phyloP scores from a whole-genome alignment of 2,113 vertebrate genomes.

The Anser cygnoides region DNA sequence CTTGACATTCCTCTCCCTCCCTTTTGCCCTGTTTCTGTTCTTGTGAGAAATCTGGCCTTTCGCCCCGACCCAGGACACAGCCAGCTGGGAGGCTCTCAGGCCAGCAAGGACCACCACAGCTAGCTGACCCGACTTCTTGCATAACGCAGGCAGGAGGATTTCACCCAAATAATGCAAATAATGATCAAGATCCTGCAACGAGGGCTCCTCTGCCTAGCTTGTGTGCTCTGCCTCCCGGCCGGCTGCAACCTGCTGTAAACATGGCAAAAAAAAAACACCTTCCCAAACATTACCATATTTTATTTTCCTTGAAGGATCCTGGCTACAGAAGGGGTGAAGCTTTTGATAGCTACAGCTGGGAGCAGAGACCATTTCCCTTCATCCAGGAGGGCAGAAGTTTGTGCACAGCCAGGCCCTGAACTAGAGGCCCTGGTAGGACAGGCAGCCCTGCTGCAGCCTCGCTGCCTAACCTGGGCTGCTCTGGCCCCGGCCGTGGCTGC shows the following conservation, averaged over 20 bases:
- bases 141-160: background rate
- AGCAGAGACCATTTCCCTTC: background rate
- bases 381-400: background rate
- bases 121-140: background rate
- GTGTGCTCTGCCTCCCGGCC: background rate
- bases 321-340: background rate
- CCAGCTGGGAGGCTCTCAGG: background rate
- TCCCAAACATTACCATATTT: no score
- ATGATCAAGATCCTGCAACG: background rate
- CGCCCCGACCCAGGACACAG: background rate
- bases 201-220: background rate
- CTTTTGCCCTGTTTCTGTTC: background rate
- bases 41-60: background rate
- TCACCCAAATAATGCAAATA: background rate
- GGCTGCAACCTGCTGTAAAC: background rate
- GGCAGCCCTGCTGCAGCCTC: background rate
- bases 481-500: background rate
- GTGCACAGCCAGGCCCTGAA: background rate
- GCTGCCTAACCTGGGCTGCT: background rate
- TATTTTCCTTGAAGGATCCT: background rate
- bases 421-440: background rate
- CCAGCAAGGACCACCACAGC: background rate
- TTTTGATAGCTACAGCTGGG: background rate
- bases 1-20: background rate
- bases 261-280: background rate